Conservation (phyloP, 2,797 vertebrate species). For the Potorous gilbertii region DNA sequence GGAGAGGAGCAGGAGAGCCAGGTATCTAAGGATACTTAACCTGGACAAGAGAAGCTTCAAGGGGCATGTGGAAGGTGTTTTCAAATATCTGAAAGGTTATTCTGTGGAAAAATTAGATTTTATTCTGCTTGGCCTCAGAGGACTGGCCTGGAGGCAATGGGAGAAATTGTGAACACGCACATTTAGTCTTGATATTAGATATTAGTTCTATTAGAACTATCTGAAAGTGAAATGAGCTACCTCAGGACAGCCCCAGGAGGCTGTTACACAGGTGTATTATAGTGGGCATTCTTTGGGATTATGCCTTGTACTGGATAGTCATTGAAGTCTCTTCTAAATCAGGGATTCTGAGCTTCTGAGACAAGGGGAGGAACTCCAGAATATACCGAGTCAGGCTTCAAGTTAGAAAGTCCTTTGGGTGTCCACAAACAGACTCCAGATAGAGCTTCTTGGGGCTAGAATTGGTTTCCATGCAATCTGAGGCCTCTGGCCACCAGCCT, state of each 20-base stretch:
- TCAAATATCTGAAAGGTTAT: neutral
- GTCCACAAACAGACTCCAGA: neutral
- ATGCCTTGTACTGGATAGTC: neutral
- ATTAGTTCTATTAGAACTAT: neutral
- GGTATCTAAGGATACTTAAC: neutral
- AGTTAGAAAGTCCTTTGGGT: neutral
- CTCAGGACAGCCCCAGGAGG: neutral
- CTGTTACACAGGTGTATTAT: neutral
- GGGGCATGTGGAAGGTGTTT: neutral
- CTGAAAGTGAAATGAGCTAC: neutral
- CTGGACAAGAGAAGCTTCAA: neutral
- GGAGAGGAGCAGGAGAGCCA: neutral
- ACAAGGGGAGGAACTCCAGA: neutral
- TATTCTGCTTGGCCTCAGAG: neutral
- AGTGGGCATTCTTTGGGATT: neutral
- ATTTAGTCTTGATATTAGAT: neutral
- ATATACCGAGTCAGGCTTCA: neutral
- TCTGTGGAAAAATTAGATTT: neutral
- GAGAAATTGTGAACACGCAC: neutral
- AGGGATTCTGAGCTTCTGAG: neutral
- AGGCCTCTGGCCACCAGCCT: neutral
- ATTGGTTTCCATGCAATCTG: neutral
- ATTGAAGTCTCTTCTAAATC: neutral
- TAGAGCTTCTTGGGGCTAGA: neutral
- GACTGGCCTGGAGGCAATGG: neutral